These are phyloP conservation scores for Poeciliopsis turneri DNA, from an alignment of 2,797 vertebrate genomes.

Conservation along the genomic window DNA sequence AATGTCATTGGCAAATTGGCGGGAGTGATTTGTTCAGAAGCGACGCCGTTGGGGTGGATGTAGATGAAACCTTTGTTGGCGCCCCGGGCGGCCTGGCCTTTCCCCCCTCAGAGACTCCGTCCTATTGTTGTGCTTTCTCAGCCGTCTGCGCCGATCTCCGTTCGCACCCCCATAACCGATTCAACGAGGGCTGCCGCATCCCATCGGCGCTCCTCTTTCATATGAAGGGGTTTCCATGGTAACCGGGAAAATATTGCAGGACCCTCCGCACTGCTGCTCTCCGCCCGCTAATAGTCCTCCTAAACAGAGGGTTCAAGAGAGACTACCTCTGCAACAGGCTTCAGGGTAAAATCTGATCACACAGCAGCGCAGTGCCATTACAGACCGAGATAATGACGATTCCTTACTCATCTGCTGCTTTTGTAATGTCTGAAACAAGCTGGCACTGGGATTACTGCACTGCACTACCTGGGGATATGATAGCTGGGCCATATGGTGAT, in stretches of 20 bases:
- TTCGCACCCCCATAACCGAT: constrained; percentile 68
- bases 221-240: constrained; percentile 77
- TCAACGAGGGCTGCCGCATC: constrained; percentile 65
- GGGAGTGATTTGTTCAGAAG: constrained; percentile 55
- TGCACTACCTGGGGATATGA: constrained; percentile 30
- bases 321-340: constrained; percentile 63
- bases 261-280: constrained; percentile 71
- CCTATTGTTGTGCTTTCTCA: constrained; percentile 76
- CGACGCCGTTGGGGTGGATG: constrained; percentile 63
- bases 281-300: constrained; percentile 71
- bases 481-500: constrained; percentile 43
- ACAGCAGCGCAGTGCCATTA: constrained; percentile 30
- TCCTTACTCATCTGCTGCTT: constrained; percentile 36
- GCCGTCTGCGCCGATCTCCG: constrained; percentile 62
- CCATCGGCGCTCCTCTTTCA: constrained; percentile 76
- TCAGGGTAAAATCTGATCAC: constrained; percentile 47
- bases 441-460: constrained; percentile 33
- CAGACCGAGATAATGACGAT: constrained; percentile 29
- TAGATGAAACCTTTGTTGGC: constrained; percentile 66
- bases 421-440: constrained; percentile 34
- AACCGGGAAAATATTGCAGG: constrained; percentile 76
- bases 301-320: constrained; percentile 64
- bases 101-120: constrained; percentile 64
- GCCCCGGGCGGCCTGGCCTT: constrained; percentile 70
- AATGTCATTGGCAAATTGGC: constrained; percentile 71